These are phyloP conservation scores for Sisyra terminalis DNA, from an alignment of 2,888 invertebrate genomes.

Conservation along the genomic window DNA sequence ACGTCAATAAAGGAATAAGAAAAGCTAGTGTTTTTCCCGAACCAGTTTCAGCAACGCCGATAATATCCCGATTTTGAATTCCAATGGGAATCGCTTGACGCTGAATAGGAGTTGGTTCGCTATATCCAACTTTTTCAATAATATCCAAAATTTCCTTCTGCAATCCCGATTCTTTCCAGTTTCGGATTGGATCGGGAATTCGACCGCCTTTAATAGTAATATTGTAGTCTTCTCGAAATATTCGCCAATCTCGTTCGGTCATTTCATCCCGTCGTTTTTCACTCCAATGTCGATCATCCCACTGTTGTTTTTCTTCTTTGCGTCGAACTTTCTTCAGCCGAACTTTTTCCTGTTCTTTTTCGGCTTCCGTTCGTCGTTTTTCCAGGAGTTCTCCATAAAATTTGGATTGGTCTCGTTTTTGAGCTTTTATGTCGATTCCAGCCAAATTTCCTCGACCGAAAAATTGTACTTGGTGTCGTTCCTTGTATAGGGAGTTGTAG, in stretches of 20 bases:
- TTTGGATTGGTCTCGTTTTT: slow-evolving; percentile 87
- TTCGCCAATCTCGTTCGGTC: slow-evolving; percentile 99
- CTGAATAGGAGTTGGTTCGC: slow-evolving; percentile 98
- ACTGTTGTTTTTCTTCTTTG: slow-evolving; percentile 95
- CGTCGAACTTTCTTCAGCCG: slow-evolving; percentile 82
- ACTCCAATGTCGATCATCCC: slow-evolving; percentile 99
- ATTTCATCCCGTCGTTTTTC: slow-evolving; percentile 89
- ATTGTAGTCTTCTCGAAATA: slow-evolving; percentile 98
- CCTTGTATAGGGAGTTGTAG: slow-evolving; percentile 93
- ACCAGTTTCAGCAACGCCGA: slow-evolving; percentile 98
- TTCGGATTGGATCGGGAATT: slow-evolving; percentile 90
- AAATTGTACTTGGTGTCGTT: slow-evolving; percentile 92
- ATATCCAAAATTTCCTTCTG: slow-evolving; percentile 84
- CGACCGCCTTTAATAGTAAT: slow-evolving; percentile 95
- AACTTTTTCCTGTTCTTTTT: slow-evolving; percentile 91
- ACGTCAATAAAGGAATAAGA: slow-evolving; percentile 87
- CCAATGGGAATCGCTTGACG: slow-evolving; percentile 99
- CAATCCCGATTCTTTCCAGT: slow-evolving; percentile 88
- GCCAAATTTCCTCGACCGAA: slow-evolving; percentile 96
- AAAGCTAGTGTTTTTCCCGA: slow-evolving; percentile 98
- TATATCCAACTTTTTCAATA: slow-evolving; percentile 87
- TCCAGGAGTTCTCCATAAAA: slow-evolving; percentile 95
- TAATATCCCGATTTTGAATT: slow-evolving; percentile 84
- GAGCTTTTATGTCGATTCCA: slow-evolving; percentile 94
- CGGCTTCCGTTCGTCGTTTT: slow-evolving; percentile 85